Evolutionary conservation across 2,888 invertebrate genomes (phyloP).

Genomic region (Xylophagus ater): DNA sequence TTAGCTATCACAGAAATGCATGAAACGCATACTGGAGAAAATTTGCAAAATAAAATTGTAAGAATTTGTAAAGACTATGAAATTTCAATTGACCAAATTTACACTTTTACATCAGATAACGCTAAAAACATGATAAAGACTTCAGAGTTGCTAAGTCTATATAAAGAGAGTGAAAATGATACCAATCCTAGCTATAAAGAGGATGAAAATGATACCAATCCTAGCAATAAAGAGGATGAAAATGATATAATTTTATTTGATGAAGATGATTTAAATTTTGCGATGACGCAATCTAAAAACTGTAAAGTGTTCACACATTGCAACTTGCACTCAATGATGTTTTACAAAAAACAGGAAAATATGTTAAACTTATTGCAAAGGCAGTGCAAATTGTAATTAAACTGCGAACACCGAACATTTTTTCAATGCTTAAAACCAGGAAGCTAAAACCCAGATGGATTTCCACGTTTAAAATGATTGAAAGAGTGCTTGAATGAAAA

Average conservation of each 20-base stretch:
- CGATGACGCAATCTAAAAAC: neutral
- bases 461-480: no score
- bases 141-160: neutral
- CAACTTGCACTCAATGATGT: neutral
- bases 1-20: neutral
- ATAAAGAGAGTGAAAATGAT: neutral
- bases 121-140: neutral
- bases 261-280: no score
- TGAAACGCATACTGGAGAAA: neutral
- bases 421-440: neutral
- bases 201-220: neutral
- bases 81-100: neutral
- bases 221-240: neutral
- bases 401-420: neutral
- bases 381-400: neutral
- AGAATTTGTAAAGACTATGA: neutral
- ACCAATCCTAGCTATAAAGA: neutral
- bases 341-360: no score
- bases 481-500: no score
- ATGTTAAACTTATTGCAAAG: neutral
- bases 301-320: neutral
- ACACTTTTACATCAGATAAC: neutral
- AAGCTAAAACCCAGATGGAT: neutral
- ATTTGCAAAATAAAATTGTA: neutral
- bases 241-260: no score